A percentile compares a stretch with the other conserved stretches of the same genome.
These are phyloP conservation scores for Amblyjoppa proteus DNA, from an alignment of 2,888 invertebrate species.

Conservation along the genomic window DNA sequence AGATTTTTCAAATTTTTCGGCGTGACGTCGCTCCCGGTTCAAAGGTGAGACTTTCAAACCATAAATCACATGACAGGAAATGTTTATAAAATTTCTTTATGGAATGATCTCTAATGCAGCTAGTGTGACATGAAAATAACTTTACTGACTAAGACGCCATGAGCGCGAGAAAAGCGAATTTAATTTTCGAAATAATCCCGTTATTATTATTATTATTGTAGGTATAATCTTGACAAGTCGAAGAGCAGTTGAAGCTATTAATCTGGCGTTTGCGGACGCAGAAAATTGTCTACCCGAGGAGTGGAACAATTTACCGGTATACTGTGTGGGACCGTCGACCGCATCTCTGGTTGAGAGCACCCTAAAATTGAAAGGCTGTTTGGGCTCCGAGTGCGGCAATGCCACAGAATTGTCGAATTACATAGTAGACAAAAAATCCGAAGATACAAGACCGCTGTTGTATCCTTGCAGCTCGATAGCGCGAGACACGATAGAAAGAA, in stretches of 20 bases:
- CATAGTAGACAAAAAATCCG: conserved; percentile 67
- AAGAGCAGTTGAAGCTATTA: conserved; percentile 79
- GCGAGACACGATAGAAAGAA: conserved; percentile 77
- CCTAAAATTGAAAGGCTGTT: conserved; percentile 75
- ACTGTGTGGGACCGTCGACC: conserved; percentile 81
- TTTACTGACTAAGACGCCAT: no score
- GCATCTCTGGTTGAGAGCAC: conserved; percentile 74
- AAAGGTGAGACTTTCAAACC: no score
- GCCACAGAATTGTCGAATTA: conserved; percentile 79
- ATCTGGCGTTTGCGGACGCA: conserved; percentile 67
- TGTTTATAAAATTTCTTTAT: no score
- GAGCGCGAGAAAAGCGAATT: no score
- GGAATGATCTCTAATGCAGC: no score
- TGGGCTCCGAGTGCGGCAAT: conserved; percentile 80
- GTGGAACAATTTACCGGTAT: conserved; percentile 78
- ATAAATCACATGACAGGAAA: no score
- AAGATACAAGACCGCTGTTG: conserved; percentile 73
- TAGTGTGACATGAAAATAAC: no score
- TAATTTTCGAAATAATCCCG: no score
- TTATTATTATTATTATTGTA: conserved; percentile 63
- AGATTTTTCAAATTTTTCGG: no score
- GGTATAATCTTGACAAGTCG: conserved; percentile 83
- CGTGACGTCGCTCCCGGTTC: no score
- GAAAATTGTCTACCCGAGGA: conserved; percentile 66
- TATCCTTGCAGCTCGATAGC: conserved; percentile 83